These are phyloP conservation scores for Chunga burmeisteri DNA, from an alignment of 2,113 vertebrate species.

Conservation along the genomic window DNA sequence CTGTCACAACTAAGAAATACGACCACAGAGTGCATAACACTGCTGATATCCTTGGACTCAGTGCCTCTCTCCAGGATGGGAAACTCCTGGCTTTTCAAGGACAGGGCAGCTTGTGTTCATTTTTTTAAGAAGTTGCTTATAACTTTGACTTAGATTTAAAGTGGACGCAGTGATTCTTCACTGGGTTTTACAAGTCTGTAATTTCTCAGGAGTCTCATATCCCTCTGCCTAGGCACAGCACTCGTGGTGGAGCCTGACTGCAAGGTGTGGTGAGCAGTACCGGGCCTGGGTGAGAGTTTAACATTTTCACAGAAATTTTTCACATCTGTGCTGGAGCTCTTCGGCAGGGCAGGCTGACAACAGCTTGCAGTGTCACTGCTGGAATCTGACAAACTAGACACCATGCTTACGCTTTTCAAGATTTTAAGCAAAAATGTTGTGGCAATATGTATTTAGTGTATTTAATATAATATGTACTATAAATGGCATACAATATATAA, in stretches of 20 bases:
- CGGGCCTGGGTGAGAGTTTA: neutral
- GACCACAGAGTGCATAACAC: fast-evolving
- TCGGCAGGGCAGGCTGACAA: neutral
- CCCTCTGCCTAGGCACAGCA: neutral
- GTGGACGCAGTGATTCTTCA: fast-evolving
- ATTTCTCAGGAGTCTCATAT: neutral
- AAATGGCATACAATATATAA: neutral
- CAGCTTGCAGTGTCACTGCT: neutral
- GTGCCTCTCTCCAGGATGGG: neutral
- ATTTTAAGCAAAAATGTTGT: neutral
- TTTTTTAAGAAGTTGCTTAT: neutral
- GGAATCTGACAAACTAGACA: neutral
- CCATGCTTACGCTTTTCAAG: neutral
- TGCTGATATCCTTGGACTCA: neutral
- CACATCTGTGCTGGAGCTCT: neutral
- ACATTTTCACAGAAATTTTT: neutral
- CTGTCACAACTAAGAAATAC: fast-evolving
- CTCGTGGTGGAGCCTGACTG: fast-evolving
- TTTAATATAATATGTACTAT: neutral
- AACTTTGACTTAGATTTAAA: neutral
- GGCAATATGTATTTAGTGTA: neutral
- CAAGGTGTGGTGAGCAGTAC: neutral
- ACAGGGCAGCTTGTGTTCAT: neutral
- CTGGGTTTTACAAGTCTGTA: neutral
- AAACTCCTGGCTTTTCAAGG: neutral